phyloP scores from a whole-genome alignment of 2,888 invertebrate species.

The Agapetus fuscipes region DNA sequence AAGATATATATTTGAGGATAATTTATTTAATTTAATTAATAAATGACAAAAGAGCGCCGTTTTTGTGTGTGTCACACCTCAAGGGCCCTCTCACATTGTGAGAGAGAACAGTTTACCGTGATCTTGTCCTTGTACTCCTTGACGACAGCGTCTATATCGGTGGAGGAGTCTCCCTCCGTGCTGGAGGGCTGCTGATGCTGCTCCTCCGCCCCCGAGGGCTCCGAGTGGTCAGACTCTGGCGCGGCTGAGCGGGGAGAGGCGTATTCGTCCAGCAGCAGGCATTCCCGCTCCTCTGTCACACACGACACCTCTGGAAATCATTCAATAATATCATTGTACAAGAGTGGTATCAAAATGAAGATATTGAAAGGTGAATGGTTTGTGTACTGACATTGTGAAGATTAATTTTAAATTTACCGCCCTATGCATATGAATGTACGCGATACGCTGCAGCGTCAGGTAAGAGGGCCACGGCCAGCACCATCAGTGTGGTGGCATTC shows the following conservation, averaged over 20 bases:
- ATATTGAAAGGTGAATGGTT: too few relatives aligned
- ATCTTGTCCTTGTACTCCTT: slow-evolving; percentile 66
- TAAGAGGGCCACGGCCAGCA: slow-evolving; percentile 28
- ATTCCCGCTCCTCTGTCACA: slow-evolving; percentile 49
- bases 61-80: too few relatives aligned
- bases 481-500: slow-evolving; percentile 31
- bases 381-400: too few relatives aligned
- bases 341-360: too few relatives aligned
- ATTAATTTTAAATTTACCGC: too few relatives aligned
- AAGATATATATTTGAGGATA: too few relatives aligned
- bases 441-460: too few relatives aligned
- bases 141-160: slow-evolving; percentile 69
- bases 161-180: slow-evolving; percentile 56
- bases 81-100: too few relatives aligned
- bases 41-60: too few relatives aligned
- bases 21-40: too few relatives aligned
- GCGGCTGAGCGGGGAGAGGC: slow-evolving; percentile 25
- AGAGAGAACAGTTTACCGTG: slow-evolving; percentile 46
- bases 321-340: too few relatives aligned
- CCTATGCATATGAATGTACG: too few relatives aligned
- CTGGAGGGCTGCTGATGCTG: slow-evolving; percentile 27
- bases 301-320: slow-evolving; percentile 4
- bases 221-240: slow-evolving; percentile 25
- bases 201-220: slow-evolving; percentile 33
- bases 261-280: slow-evolving; percentile 48